phyloP scores from a whole-genome alignment of 2,888 invertebrate species.

The Adela reaumurella region DNA sequence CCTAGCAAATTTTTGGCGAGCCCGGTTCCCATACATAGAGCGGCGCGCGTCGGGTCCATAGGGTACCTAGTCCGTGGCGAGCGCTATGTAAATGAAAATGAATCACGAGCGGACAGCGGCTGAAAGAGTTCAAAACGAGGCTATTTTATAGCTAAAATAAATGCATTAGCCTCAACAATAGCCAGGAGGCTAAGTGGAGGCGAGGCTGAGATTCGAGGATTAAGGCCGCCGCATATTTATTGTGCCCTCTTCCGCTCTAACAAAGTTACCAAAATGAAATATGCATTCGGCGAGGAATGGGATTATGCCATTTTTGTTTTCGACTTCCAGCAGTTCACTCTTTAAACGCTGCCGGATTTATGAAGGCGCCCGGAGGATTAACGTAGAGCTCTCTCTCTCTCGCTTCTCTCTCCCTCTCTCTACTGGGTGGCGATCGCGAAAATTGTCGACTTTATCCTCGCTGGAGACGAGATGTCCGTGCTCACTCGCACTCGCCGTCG shows the following conservation, averaged over 20 bases:
- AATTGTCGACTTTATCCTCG: too few relatives aligned
- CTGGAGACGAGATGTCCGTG: too few relatives aligned
- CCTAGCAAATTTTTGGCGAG: too few relatives aligned
- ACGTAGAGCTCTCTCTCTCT: too few relatives aligned
- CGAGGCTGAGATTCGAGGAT: neutral
- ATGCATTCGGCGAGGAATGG: neutral
- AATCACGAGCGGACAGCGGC: neutral
- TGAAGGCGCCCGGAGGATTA: neutral
- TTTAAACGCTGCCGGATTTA: neutral
- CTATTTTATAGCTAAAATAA: neutral
- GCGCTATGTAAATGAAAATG: neutral
- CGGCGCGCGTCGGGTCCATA: too few relatives aligned
- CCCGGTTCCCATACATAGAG: too few relatives aligned
- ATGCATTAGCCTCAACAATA: neutral
- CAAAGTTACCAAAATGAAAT: neutral
- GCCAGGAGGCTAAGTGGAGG: neutral
- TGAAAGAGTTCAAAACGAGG: neutral
- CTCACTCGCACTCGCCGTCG: too few relatives aligned
- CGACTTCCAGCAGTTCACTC: neutral
- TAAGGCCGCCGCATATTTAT: neutral
- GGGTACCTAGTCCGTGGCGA: too few relatives aligned
- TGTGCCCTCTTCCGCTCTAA: neutral
- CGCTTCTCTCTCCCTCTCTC: too few relatives aligned
- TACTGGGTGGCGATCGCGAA: too few relatives aligned
- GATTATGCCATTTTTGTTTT: neutral